Conservation (phyloP, 2,113 vertebrate genomes). For the Phaethon lepturus region DNA sequence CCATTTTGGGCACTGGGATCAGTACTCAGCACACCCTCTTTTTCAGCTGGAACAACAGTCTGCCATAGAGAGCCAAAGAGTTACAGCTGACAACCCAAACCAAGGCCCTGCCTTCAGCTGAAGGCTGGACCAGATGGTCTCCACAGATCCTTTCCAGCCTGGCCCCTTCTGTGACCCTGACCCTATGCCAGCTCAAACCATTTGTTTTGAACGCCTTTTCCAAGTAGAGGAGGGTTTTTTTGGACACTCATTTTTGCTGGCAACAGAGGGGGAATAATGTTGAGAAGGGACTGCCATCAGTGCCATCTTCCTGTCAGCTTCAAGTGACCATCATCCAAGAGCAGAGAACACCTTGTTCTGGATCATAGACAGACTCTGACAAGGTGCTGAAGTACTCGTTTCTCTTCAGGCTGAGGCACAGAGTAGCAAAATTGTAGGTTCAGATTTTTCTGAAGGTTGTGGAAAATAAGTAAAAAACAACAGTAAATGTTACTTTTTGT, state of each 20-base stretch:
- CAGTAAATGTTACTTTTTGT: background rate
- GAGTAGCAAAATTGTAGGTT: background rate
- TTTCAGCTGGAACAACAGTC: background rate
- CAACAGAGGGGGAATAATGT: background rate
- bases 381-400: background rate
- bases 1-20: accelerated
- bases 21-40: background rate
- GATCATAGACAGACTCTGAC: background rate
- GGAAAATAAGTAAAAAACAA: background rate
- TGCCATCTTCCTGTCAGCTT: background rate
- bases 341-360: background rate
- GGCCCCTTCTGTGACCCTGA: background rate
- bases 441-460: background rate
- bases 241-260: background rate
- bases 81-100: background rate
- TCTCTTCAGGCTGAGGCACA: background rate
- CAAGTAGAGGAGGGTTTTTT: background rate
- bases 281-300: background rate
- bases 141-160: background rate
- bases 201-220: no score
- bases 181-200: background rate
- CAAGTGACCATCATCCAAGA: background rate
- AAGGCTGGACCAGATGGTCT: background rate
- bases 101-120: background rate
- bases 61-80: background rate